Percentiles rank a stretch among this genome's conserved stretches.
Evolutionary conservation across 2,113 vertebrate genomes (phyloP).

Genomic region (Sinocyclocheilus anophthalmus): DNA sequence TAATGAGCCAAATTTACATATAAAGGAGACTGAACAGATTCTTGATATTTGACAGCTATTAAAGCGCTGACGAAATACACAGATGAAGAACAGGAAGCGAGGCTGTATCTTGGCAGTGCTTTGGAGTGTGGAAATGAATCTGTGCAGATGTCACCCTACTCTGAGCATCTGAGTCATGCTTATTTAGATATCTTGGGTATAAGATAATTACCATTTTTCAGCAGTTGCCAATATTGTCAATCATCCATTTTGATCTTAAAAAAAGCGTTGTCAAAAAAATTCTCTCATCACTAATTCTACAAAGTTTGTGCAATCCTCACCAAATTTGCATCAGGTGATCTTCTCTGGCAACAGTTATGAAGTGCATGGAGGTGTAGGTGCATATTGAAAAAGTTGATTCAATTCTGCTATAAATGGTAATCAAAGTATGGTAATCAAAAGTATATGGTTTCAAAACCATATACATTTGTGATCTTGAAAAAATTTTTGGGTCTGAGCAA

Average conservation of each 20-base stretch:
- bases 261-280: too few relatives aligned
- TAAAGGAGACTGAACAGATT: neutral
- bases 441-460: neutral
- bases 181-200: neutral
- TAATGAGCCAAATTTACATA: constrained; percentile 2
- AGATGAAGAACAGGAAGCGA: neutral
- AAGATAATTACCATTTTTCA: neutral
- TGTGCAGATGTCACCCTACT: neutral
- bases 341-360: neutral
- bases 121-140: neutral
- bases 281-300: neutral
- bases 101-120: neutral
- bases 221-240: neutral
- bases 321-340: neutral
- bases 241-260: neutral
- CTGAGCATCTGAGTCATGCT: neutral
- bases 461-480: neutral
- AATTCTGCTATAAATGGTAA: too few relatives aligned
- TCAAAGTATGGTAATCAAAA: neutral
- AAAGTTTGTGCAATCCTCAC: neutral
- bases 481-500: too few relatives aligned
- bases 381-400: neutral
- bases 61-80: neutral
- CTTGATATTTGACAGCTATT: neutral
- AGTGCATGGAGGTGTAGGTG: neutral